phyloP scores from a whole-genome alignment of 2,113 vertebrate genomes.

The Hydrochoerus hydrochaeris region DNA sequence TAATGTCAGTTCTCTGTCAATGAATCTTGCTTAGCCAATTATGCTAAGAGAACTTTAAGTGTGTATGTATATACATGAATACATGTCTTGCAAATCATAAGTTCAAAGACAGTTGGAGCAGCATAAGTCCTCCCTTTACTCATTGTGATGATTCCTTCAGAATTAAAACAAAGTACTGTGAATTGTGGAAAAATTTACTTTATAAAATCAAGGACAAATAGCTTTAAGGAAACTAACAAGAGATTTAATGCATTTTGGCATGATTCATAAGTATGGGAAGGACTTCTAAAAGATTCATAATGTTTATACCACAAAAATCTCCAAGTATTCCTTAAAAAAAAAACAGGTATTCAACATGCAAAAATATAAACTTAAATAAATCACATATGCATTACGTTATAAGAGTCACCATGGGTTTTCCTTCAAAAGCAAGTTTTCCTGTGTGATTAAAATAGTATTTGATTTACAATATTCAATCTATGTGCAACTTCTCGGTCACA shows the following conservation, averaged over 20 bases:
- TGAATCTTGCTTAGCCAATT: neutral
- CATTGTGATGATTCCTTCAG: neutral
- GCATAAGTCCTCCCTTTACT: constrained; percentile 13
- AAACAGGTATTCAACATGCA: neutral
- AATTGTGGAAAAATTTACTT: neutral
- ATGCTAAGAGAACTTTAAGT: neutral
- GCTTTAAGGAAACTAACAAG: constrained; percentile 39
- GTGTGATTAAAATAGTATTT: constrained; percentile 26
- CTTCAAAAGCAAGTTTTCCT: constrained; percentile 53
- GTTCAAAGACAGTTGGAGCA: neutral
- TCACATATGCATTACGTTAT: neutral
- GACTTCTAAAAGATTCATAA: constrained; percentile 50
- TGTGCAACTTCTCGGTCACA: constrained; percentile 60
- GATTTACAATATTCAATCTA: constrained; percentile 43
- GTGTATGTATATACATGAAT: neutral
- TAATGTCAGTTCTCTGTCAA: constrained; percentile 12
- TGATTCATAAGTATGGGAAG: constrained; percentile 10
- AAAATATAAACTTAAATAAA: constrained; percentile 49
- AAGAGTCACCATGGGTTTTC: constrained; percentile 43
- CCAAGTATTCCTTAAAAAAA: constrained; percentile 32
- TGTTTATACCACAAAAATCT: constrained; percentile 8
- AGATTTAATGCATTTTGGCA: neutral
- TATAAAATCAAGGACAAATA: constrained; percentile 23
- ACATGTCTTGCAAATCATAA: constrained; percentile 6
- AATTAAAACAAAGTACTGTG: neutral